phyloP scores from a whole-genome alignment of 2,888 invertebrate species.

The Drosophila histrio region DNA sequence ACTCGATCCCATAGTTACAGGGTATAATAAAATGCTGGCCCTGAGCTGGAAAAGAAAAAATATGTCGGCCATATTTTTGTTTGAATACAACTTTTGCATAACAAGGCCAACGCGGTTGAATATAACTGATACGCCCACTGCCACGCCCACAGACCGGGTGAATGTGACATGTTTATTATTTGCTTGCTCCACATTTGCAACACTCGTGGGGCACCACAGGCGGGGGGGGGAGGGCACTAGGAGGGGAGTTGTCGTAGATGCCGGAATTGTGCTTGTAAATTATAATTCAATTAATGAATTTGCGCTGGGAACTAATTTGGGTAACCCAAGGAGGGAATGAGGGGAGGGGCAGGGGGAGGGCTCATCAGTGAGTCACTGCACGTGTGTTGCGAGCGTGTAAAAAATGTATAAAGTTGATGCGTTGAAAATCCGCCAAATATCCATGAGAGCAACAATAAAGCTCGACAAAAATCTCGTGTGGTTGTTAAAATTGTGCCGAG shows the following conservation, averaged over 20 bases:
- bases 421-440: slow-evolving; percentile 60
- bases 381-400: slow-evolving; percentile 6
- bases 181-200: slow-evolving; percentile 36
- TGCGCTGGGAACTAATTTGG: slow-evolving; percentile 67
- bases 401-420: slow-evolving; percentile 3
- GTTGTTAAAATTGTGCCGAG: slow-evolving; percentile 63
- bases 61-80: slow-evolving; percentile 13
- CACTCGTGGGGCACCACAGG: background rate
- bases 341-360: background rate
- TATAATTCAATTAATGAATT: slow-evolving; percentile 76
- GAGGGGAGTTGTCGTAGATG: background rate
- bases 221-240: background rate
- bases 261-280: slow-evolving; percentile 56
- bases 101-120: slow-evolving; percentile 27
- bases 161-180: slow-evolving; percentile 56
- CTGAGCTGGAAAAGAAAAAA: background rate
- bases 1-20: background rate
- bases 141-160: slow-evolving; percentile 25
- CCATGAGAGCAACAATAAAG: slow-evolving; percentile 58
- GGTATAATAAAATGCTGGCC: slow-evolving; percentile 4
- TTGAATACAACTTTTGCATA: slow-evolving; percentile 21
- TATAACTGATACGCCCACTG: slow-evolving; percentile 14
- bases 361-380: slow-evolving; percentile 33
- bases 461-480: slow-evolving; percentile 60
- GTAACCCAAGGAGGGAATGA: slow-evolving; percentile 20